Evolutionary conservation across 1,140 invertebrate species (phyloP).

Genomic region (Listronotus bonariensis): DNA sequence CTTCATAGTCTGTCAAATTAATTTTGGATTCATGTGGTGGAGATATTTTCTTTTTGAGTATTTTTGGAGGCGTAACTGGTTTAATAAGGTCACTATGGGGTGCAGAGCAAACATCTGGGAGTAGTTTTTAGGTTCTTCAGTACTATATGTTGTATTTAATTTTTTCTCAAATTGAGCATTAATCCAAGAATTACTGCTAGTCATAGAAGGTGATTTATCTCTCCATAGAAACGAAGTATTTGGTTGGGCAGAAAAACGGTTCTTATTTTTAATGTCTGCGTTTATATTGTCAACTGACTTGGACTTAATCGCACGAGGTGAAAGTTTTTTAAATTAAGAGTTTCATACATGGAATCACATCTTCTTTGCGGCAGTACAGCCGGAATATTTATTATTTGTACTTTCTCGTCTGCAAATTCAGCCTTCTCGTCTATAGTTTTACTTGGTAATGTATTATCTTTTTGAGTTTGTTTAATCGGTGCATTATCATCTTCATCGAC

Average conservation of each 20-base stretch:
- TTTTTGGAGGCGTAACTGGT: constrained; percentile 15
- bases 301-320: constrained; percentile 21
- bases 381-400: constrained; percentile 44
- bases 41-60: constrained; percentile 35
- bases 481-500: too few relatives aligned
- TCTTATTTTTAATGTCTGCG: neutral
- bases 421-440: constrained; percentile 24
- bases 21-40: constrained; percentile 6
- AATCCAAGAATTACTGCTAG: constrained; percentile 10
- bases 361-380: constrained; percentile 35
- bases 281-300: constrained; percentile 27
- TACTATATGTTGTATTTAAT: neutral
- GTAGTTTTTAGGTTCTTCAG: constrained; percentile 5
- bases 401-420: constrained; percentile 33
- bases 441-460: neutral
- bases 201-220: constrained; percentile 28
- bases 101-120: constrained; percentile 36
- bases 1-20: constrained; percentile 20
- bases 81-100: constrained; percentile 13
- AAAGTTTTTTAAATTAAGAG: constrained; percentile 37
- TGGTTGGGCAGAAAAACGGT: constrained; percentile 20
- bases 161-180: constrained; percentile 6
- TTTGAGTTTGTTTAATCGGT: neutral
- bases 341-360: constrained; percentile 50
- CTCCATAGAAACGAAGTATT: constrained; percentile 47